phyloP scores from a whole-genome alignment of 2,113 vertebrate species.

The Cebidichthys violaceus region DNA sequence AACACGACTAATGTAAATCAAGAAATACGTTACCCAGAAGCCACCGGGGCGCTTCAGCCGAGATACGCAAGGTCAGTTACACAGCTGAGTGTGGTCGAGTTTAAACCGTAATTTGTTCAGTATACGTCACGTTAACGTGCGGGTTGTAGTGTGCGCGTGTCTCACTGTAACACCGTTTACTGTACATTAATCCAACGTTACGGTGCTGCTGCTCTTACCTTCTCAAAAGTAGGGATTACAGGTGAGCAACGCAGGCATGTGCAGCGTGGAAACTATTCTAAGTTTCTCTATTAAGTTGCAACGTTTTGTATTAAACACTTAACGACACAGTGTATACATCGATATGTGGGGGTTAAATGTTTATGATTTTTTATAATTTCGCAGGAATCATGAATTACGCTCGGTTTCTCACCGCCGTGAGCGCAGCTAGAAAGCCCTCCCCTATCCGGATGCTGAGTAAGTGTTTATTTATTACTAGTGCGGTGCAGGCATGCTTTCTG shows the following conservation, averaged over 20 bases:
- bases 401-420: slow-evolving; percentile 89
- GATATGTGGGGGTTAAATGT: not conserved
- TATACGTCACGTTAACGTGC: not conserved
- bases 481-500: no score
- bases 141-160: not conserved
- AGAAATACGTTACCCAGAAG: slow-evolving; percentile 65
- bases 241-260: not conserved
- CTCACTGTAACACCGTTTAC: not conserved
- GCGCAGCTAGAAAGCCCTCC: slow-evolving; percentile 87
- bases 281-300: not conserved
- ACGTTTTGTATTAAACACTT: not conserved
- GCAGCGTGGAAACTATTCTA: no score
- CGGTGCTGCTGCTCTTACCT: not conserved
- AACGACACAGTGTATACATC: not conserved
- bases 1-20: fast-evolving
- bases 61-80: slow-evolving; percentile 62
- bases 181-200: not conserved
- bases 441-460: slow-evolving; percentile 90
- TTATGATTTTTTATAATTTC: not conserved
- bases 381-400: slow-evolving; percentile 91
- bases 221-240: not conserved
- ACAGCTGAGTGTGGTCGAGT: not conserved
- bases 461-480: slow-evolving; percentile 54
- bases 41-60: not conserved
- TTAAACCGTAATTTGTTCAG: fast-evolving